phyloP scores from a whole-genome alignment of 2,113 vertebrate species.

The Struthidea cinerea region DNA sequence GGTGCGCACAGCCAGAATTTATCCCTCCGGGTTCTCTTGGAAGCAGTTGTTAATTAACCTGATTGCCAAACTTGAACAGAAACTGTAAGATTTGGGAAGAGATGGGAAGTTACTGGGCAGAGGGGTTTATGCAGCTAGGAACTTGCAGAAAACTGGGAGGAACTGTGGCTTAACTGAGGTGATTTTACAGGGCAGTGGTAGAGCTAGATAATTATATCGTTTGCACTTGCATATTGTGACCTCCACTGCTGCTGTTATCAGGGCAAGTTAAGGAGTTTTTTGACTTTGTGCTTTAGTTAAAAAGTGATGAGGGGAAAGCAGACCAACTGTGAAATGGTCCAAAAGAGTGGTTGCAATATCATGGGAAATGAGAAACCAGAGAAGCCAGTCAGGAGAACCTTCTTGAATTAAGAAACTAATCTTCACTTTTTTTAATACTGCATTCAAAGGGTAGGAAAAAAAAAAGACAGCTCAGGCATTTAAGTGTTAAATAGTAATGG shows the following conservation, averaged over 20 bases:
- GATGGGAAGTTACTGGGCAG: background rate
- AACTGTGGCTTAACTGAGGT: background rate
- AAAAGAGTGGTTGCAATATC: background rate
- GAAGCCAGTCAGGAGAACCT: background rate
- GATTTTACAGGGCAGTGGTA: background rate
- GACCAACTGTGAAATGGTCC: background rate
- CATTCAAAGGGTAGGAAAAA: background rate
- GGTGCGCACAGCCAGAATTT: background rate
- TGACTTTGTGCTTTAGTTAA: background rate
- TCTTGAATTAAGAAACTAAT: background rate
- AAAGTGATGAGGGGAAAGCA: background rate
- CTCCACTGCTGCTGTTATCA: background rate
- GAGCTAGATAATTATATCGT: background rate
- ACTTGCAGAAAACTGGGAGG: background rate
- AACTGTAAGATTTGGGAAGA: background rate
- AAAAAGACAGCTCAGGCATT: background rate
- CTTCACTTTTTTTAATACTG: background rate
- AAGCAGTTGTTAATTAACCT: background rate
- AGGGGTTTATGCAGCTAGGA: background rate
- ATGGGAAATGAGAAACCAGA: background rate
- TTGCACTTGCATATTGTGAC: background rate
- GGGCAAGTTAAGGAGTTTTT: background rate
- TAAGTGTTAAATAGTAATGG: background rate
- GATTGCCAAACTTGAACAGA: background rate
- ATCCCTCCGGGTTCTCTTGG: background rate